Evolutionary conservation across 2,888 invertebrate genomes (phyloP).

Genomic region (Troides helena): DNA sequence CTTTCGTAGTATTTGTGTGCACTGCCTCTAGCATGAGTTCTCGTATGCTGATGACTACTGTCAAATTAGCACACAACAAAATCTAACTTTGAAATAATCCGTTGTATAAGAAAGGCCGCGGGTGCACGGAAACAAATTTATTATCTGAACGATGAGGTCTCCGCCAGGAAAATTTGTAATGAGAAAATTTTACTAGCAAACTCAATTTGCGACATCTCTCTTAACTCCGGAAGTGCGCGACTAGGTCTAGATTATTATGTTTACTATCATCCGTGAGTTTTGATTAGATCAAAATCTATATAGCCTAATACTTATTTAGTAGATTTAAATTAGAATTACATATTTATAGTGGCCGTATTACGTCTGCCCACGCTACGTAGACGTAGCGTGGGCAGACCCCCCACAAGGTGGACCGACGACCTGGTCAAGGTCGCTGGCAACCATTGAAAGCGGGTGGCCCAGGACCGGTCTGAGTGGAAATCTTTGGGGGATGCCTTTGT

Average conservation of each 20-base stretch:
- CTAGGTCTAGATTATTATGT: neutral
- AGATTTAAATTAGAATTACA: no score
- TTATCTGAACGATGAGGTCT: neutral
- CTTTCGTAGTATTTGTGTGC: neutral
- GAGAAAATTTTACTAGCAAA: conserved; percentile 13
- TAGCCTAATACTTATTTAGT: no score
- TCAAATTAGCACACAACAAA: neutral
- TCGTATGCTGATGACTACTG: no score
- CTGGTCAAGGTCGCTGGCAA: no score
- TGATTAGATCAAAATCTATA: neutral
- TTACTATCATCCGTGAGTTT: neutral
- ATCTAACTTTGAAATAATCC: neutral
- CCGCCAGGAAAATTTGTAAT: conserved; percentile 9
- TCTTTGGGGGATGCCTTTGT: no score
- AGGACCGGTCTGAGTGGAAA: no score
- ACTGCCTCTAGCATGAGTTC: neutral
- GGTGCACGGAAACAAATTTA: neutral
- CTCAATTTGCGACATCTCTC: conserved; percentile 2
- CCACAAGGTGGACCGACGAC: no score
- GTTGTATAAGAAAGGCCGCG: neutral
- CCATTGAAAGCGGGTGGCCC: no score
- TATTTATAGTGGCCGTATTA: no score
- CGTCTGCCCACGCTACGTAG: no score
- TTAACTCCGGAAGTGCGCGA: neutral
- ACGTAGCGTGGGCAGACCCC: no score